Percentiles rank a stretch among this genome's conserved stretches.
Conservation (phyloP, 2,797 vertebrate genomes). For the Peromyscus attwateri region DNA sequence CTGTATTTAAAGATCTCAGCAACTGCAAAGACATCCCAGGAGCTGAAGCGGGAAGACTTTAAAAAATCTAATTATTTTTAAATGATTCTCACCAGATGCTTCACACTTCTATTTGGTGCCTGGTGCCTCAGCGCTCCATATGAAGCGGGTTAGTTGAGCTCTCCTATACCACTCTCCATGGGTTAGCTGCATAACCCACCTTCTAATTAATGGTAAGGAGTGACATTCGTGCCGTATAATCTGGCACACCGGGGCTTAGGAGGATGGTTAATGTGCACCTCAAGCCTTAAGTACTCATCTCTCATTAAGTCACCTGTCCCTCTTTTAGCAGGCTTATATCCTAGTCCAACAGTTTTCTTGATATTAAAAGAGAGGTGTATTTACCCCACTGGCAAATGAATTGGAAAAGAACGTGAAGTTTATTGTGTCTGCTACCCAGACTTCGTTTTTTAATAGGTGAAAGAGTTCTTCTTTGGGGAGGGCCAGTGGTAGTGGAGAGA, state of each 20-base stretch:
- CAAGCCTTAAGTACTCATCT: background rate
- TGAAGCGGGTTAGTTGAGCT: conserved; percentile 44
- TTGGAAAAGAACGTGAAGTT: background rate
- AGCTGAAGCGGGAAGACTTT: conserved; percentile 71
- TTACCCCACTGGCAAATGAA: background rate
- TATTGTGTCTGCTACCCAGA: background rate
- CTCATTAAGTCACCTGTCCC: background rate
- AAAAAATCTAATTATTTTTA: conserved; percentile 79
- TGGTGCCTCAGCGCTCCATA: background rate
- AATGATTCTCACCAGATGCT: conserved; percentile 78
- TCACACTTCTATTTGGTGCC: conserved; percentile 31
- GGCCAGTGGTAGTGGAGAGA: rapidly evolving
- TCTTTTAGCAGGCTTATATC: background rate
- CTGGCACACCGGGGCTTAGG: background rate
- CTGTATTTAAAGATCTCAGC: conserved; percentile 62
- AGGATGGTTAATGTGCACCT: background rate
- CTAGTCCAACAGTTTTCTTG: background rate
- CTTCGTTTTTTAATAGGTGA: background rate
- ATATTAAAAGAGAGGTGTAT: background rate
- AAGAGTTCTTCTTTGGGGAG: background rate
- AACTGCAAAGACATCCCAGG: conserved; percentile 71
- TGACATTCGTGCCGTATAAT: background rate
- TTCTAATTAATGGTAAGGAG: background rate
- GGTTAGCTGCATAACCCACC: background rate
- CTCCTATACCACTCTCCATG: background rate